These are phyloP conservation scores for Naja naja DNA, from an alignment of 2,113 vertebrate species.

Conservation along the genomic window DNA sequence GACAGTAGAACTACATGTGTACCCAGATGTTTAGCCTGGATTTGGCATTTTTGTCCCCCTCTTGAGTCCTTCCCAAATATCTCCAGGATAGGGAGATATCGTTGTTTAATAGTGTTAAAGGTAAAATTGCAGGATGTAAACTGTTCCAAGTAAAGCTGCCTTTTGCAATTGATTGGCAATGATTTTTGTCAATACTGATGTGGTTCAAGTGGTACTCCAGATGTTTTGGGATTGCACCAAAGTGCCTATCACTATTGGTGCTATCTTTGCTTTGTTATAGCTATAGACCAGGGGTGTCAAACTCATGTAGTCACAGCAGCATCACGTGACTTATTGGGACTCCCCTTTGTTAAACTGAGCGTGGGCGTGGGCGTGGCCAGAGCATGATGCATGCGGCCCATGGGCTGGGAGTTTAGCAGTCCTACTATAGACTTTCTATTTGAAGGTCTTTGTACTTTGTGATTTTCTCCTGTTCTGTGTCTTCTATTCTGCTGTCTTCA, in stretches of 20 bases:
- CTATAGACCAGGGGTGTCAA: too few relatives aligned
- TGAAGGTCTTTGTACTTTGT: not conserved
- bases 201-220: not conserved
- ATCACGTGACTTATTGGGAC: too few relatives aligned
- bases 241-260: not conserved
- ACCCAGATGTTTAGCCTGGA: not conserved
- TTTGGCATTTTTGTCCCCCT: not conserved
- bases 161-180: not conserved
- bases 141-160: not conserved
- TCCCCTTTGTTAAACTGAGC: too few relatives aligned
- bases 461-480: not conserved
- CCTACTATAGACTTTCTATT: not conserved
- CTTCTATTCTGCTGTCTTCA: not conserved
- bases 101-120: not conserved
- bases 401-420: too few relatives aligned
- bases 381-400: too few relatives aligned
- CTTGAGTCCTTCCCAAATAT: not conserved
- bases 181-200: not conserved
- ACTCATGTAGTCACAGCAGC: too few relatives aligned
- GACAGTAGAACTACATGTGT: not conserved
- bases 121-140: not conserved
- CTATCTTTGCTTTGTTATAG: not conserved
- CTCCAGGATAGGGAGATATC: not conserved
- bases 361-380: too few relatives aligned
- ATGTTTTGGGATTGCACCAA: not conserved